Percentiles rank a stretch among this genome's conserved stretches.
Evolutionary conservation across 2,888 invertebrate species (phyloP).

Genomic region (Hesperia comma): DNA sequence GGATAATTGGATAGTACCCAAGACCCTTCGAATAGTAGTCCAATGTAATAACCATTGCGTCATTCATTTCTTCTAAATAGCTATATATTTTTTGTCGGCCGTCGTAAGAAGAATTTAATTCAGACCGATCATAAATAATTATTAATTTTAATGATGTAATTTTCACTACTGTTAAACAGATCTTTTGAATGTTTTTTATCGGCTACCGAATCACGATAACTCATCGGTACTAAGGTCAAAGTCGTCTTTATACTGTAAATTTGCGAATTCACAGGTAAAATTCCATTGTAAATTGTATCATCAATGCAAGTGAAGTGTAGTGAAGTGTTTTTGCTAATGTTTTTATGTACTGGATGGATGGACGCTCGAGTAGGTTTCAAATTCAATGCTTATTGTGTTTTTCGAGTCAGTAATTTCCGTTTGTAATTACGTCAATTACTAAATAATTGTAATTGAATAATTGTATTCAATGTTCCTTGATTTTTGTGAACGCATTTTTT

Average conservation of each 20-base stretch:
- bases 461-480: not conserved
- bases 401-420: conserved; percentile 53
- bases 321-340: conserved; percentile 29
- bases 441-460: not conserved
- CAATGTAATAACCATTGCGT: too few relatives aligned
- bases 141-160: too few relatives aligned
- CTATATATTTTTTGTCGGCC: too few relatives aligned
- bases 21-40: too few relatives aligned
- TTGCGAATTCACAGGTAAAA: not conserved
- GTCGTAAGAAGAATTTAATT: too few relatives aligned
- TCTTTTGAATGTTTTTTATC: too few relatives aligned
- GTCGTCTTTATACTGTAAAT: not conserved
- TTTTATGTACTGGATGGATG: conserved; percentile 40
- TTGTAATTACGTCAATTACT: conserved; percentile 58
- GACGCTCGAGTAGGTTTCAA: conserved; percentile 55
- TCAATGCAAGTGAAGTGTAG: not conserved
- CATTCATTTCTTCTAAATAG: too few relatives aligned
- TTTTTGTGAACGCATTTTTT: not conserved
- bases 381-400: conserved; percentile 31
- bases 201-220: too few relatives aligned
- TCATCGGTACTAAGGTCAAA: too few relatives aligned
- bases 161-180: too few relatives aligned
- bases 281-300: not conserved
- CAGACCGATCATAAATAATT: too few relatives aligned
- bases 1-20: too few relatives aligned